A percentile compares a stretch with the other conserved stretches of the same genome.
phyloP scores from a whole-genome alignment of 2,888 invertebrate species.

The Drosophila paucipuncta region DNA sequence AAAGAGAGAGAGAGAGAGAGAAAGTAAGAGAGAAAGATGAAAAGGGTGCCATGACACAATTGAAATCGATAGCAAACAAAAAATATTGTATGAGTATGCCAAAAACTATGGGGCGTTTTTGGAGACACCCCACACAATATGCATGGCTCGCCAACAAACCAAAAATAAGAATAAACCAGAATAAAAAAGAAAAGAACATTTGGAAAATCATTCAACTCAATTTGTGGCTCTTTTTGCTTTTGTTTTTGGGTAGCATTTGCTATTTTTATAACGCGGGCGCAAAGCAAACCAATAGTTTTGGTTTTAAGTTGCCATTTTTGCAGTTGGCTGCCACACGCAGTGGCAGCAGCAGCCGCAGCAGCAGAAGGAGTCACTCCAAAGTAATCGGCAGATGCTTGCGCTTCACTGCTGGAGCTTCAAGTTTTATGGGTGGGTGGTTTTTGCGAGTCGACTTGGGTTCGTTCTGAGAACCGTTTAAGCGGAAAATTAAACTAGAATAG shows the following conservation, averaged over 20 bases:
- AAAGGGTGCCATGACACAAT: conserved; percentile 65
- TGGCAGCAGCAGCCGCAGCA: conserved; percentile 23
- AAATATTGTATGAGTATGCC: conserved; percentile 37
- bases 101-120: conserved; percentile 64
- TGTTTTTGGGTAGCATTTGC: conserved; percentile 40
- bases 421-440: background rate
- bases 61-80: conserved; percentile 70
- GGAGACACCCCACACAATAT: conserved; percentile 17
- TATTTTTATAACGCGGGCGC: conserved; percentile 42
- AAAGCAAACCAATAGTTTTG: conserved; percentile 71
- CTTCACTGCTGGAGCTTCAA: conserved; percentile 1
- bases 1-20: background rate
- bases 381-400: conserved; percentile 7
- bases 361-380: conserved; percentile 6
- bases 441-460: conserved; percentile 17
- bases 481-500: conserved; percentile 81
- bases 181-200: conserved; percentile 4
- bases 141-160: background rate
- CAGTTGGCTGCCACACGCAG: conserved; percentile 63
- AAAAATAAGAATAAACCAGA: conserved; percentile 3
- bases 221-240: conserved; percentile 50
- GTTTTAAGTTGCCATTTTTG: conserved; percentile 69
- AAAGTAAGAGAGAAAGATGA: conserved; percentile 3
- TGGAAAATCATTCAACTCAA: conserved; percentile 69
- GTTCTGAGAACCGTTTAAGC: conserved; percentile 61